A percentile compares a stretch with the other conserved stretches of the same genome.
Conservation (phyloP, 2,113 vertebrate species). For the Cichladusa arquata region DNA sequence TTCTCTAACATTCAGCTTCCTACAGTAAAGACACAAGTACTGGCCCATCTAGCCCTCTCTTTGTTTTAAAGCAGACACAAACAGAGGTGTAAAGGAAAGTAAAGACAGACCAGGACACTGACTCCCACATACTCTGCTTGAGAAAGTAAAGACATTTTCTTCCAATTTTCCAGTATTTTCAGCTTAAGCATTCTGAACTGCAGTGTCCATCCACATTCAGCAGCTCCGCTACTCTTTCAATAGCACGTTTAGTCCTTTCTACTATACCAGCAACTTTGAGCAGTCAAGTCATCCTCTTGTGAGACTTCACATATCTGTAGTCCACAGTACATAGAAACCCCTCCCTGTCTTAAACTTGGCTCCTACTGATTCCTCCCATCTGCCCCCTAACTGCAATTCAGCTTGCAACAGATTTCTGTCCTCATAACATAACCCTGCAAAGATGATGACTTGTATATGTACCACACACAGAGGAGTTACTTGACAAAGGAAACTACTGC, state of each 20-base stretch:
- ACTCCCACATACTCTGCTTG: not conserved
- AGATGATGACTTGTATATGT: not conserved
- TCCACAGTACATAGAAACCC: rapidly evolving
- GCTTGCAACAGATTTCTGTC: not conserved
- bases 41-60: not conserved
- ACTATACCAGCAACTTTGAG: not conserved
- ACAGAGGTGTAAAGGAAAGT: not conserved
- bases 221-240: not conserved
- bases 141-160: not conserved
- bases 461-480: not conserved
- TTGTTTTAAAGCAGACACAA: not conserved
- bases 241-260: not conserved
- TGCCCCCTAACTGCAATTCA: not conserved
- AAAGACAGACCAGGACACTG: not conserved
- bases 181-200: not conserved
- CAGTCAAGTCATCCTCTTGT: not conserved
- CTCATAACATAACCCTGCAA: not conserved
- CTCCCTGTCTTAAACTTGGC: not conserved
- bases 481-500: not conserved
- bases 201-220: not conserved
- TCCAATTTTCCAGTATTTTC: not conserved
- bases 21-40: not conserved
- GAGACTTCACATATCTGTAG: not conserved
- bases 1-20: not conserved
- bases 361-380: not conserved